Base-by-base conservation (phyloP, 2,888 invertebrate species). In the Phymatocera aterrima region DNA sequence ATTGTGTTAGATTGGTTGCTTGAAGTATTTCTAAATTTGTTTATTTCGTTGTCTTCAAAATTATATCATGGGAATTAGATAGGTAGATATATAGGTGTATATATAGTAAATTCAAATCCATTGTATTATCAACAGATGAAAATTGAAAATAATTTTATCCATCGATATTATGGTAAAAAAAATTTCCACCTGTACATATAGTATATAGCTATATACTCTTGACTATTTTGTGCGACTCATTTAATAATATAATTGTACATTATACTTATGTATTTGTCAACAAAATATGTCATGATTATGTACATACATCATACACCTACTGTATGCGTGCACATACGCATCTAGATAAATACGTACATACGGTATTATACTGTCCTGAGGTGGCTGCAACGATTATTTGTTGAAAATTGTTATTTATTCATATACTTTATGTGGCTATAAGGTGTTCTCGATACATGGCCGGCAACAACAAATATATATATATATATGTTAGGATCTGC, bases 341-440 rank as follows among this genome's bases (percentile, higher is more conserved):
- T 43, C 5, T 8, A 43, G 5, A 43, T 5, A 43, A 43, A 43
- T 5, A 43, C 43, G 10, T 10, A 43, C 43, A 8, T 5, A 5
- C 5, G 43, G 43, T 8, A 43, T 43, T 43, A 43, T 1, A 43
- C 43, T 43, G 6, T 54, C n/a, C 6, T 68, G 1, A 68, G 46
- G 68, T 68, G 68, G 24, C 51, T 51, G 72, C 51, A 54, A 15
- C 8, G 18, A 68, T 68, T 68, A 68, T 68, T 68, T 68, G 43
- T 43, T 72, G 70, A 51, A 51, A 51, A 72, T 72, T 51, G 31
- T 72, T 72, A 72, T 72, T 72, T 51, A 72, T 72, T 72, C 43
- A 48, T n/a, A n/a, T n/a, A n/a, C n/a, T n/a, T n/a, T n/a, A n/a
- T n/a, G n/a, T n/a, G n/a, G n/a, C n/a, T n/a, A n/a, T n/a, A 51